Conservation (phyloP, 2,113 vertebrate genomes). For the Procavia capensis region DNA sequence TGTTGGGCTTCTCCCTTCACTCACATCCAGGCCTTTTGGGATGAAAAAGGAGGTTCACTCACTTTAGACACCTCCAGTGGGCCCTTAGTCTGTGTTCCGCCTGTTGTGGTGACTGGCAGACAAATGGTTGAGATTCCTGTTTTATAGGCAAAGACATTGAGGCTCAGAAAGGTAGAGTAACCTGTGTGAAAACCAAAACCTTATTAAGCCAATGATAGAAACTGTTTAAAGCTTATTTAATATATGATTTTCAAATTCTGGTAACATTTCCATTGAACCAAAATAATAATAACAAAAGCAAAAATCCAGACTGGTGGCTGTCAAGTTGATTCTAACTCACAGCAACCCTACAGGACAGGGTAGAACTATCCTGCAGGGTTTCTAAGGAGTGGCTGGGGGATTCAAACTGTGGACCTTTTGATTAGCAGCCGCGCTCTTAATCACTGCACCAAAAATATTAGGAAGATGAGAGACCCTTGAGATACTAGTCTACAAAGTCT, state of each 20-base stretch:
- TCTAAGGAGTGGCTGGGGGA: too few species aligned
- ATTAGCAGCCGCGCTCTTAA: too few species aligned
- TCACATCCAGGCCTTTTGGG: too few species aligned
- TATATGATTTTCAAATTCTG: background rate
- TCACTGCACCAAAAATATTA: background rate
- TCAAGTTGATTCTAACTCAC: too few species aligned
- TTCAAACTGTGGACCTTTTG: too few species aligned
- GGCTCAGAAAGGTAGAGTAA: background rate
- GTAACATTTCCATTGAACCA: background rate
- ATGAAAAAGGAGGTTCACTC: background rate
- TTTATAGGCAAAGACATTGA: background rate
- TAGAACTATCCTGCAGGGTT: too few species aligned
- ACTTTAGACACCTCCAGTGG: fast-evolving
- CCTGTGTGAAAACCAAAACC: background rate
- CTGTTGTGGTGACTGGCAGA: background rate
- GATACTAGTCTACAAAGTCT: background rate
- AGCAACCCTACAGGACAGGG: too few species aligned
- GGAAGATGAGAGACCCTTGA: background rate
- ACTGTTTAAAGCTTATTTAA: background rate
- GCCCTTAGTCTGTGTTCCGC: too few species aligned
- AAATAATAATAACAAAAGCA: too few species aligned
- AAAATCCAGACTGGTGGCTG: too few species aligned
- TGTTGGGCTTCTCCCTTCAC: background rate
- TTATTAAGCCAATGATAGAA: background rate
- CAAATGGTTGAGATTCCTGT: background rate